These are phyloP conservation scores for Rhyacophila brunnea DNA, from an alignment of 1,140 invertebrate species.

Conservation along the genomic window DNA sequence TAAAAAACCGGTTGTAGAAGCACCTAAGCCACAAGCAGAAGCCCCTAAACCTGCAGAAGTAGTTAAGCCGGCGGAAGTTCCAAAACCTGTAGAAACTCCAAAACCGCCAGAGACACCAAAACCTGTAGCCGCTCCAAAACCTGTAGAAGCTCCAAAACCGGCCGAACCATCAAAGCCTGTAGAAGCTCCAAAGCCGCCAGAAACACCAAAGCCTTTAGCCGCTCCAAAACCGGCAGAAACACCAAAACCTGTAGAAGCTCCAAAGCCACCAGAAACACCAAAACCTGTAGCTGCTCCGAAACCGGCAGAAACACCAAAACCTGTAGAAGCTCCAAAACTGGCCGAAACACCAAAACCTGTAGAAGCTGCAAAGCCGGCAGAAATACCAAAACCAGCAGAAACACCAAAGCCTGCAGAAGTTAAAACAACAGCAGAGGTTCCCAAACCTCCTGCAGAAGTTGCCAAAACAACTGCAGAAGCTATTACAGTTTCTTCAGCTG, in stretches of 20 bases:
- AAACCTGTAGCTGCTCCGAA: slow-evolving; percentile 16
- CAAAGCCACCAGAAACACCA: slow-evolving; percentile 2
- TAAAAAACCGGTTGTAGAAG: slow-evolving; percentile 3
- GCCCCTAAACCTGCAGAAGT: slow-evolving; percentile 2
- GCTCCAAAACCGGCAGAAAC: slow-evolving; percentile 30
- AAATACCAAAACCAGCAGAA: slow-evolving; percentile 29
- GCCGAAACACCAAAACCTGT: slow-evolving; percentile 6
- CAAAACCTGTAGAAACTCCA: neutral
- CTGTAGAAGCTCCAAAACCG: slow-evolving; percentile 27
- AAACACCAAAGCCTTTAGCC: slow-evolving; percentile 20
- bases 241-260: slow-evolving; percentile 32
- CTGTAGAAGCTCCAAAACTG: slow-evolving; percentile 5
- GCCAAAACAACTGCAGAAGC: slow-evolving; percentile 2
- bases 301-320: slow-evolving; percentile 32
- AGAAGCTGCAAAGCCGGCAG: slow-evolving; percentile 35
- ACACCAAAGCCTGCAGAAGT: slow-evolving; percentile 11
- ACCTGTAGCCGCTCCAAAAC: slow-evolving; percentile 17
- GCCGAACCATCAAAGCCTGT: slow-evolving; percentile 9
- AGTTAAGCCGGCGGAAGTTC: slow-evolving; percentile 6
- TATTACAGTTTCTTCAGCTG: slow-evolving; percentile 8
- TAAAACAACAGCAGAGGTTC: slow-evolving; percentile 29
- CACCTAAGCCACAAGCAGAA: slow-evolving; percentile 7
- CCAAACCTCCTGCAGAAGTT: slow-evolving; percentile 33
- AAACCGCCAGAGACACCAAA: slow-evolving; percentile 34
- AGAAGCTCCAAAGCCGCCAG: slow-evolving; percentile 26